These are phyloP conservation scores for Drosophila tani DNA, from an alignment of 1,140 invertebrate genomes.

Conservation along the genomic window DNA sequence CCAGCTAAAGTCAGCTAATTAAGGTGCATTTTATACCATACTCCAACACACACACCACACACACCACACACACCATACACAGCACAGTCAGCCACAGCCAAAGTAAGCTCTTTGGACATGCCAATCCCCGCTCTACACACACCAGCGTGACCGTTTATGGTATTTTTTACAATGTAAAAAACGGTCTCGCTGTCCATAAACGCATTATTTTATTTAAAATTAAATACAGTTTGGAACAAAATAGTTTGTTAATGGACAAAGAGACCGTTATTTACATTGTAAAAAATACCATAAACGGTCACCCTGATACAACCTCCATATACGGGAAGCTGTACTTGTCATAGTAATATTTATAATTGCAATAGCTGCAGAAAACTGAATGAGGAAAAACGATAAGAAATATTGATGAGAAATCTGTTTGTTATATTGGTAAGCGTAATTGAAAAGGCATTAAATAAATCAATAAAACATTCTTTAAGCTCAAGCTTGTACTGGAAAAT, in stretches of 20 bases:
- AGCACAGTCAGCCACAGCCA: slow-evolving; percentile 16
- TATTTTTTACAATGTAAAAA: too few relatives aligned
- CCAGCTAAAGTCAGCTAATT: slow-evolving; percentile 60
- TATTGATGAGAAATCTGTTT: slow-evolving; percentile 81
- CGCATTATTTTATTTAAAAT: too few relatives aligned
- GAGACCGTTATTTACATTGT: too few relatives aligned
- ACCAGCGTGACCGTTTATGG: too few relatives aligned
- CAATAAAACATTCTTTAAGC: slow-evolving; percentile 79
- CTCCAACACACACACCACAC: slow-evolving; percentile 17
- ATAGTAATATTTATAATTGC: slow-evolving; percentile 78
- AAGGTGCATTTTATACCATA: slow-evolving; percentile 68
- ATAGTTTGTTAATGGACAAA: too few relatives aligned
- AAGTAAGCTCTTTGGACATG: slow-evolving; percentile 34
- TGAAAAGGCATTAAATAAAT: slow-evolving; percentile 81
- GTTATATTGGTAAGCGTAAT: slow-evolving; percentile 81
- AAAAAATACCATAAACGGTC: too few relatives aligned
- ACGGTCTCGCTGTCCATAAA: too few relatives aligned
- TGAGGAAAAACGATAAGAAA: slow-evolving; percentile 49
- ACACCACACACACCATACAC: too few relatives aligned
- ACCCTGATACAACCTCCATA: too few relatives aligned
- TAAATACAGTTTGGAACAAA: too few relatives aligned
- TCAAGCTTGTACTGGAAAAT: slow-evolving; percentile 67
- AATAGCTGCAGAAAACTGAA: slow-evolving; percentile 58
- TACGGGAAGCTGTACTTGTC: slow-evolving; percentile 69
- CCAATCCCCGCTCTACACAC: slow-evolving; percentile 41